Conservation (phyloP, 2,113 vertebrate genomes). For the Cebus imitator region DNA sequence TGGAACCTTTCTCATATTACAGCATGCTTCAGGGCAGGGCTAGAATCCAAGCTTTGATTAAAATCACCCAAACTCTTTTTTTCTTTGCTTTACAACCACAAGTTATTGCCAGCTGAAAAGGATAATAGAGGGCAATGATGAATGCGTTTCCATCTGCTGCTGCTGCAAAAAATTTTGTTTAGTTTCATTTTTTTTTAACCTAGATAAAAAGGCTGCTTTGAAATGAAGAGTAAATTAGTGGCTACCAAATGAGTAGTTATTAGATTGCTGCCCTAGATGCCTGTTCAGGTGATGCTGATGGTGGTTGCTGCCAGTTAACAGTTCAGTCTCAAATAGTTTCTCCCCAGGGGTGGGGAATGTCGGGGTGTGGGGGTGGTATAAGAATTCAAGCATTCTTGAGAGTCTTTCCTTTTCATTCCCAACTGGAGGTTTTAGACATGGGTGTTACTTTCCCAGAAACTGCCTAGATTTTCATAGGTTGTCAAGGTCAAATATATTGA, state of each 20-base stretch:
- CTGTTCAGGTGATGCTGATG: neutral
- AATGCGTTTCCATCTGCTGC: slow-evolving; percentile 67
- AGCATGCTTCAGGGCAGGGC: slow-evolving; percentile 57
- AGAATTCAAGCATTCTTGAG: neutral
- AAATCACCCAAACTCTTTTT: slow-evolving; percentile 43
- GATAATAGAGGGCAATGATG: neutral
- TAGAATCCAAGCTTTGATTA: slow-evolving; percentile 65
- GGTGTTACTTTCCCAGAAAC: neutral
- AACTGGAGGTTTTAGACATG: slow-evolving; percentile 6
- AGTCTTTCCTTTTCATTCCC: neutral
- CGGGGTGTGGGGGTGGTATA: neutral
- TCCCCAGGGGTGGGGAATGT: neutral
- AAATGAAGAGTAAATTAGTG: slow-evolving; percentile 49
- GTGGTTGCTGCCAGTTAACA: neutral
- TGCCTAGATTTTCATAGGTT: neutral
- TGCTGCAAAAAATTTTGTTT: neutral
- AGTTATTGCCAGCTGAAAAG: slow-evolving; percentile 43
- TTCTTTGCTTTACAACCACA: slow-evolving; percentile 46
- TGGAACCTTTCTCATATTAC: slow-evolving; percentile 67
- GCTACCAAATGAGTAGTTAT: slow-evolving; percentile 17
- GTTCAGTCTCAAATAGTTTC: slow-evolving; percentile 1
- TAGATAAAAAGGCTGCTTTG: slow-evolving; percentile 41
- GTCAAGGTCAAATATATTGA: neutral
- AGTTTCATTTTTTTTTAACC: slow-evolving; percentile 44
- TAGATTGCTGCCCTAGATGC: neutral